Evolutionary conservation across 1,140 invertebrate species (phyloP).

Genomic region (Cataglyphis hispanica): DNA sequence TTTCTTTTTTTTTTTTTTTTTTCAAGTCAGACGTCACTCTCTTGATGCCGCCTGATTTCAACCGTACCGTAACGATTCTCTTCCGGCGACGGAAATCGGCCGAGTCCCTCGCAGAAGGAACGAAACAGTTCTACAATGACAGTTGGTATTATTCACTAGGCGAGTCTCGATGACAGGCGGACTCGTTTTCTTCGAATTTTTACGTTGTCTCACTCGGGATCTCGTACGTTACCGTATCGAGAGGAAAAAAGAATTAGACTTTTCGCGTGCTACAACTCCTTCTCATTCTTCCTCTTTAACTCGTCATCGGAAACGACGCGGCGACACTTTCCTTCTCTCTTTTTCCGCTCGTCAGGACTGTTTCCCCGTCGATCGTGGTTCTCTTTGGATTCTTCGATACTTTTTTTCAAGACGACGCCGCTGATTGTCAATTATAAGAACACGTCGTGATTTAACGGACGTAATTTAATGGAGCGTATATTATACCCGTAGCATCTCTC

Average conservation of each 20-base stretch:
- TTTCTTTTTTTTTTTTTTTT: neutral
- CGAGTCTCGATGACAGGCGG: neutral
- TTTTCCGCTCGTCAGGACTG: neutral
- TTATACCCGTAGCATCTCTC: slow-evolving; percentile 11
- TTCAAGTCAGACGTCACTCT: neutral
- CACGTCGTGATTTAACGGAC: slow-evolving; percentile 32
- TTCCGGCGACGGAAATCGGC: slow-evolving; percentile 19
- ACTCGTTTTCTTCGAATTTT: neutral
- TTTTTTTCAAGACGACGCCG: too few relatives aligned
- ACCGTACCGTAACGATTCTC: neutral
- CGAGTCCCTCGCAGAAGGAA: neutral
- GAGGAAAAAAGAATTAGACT: neutral
- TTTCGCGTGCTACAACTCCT: neutral
- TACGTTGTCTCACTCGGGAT: slow-evolving; percentile 2
- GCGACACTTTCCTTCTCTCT: slow-evolving; percentile 1
- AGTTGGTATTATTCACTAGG: neutral
- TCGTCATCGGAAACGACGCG: slow-evolving; percentile 18
- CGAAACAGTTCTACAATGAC: neutral
- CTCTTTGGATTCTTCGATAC: neutral
- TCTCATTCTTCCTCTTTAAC: slow-evolving; percentile 5
- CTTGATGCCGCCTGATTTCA: slow-evolving; percentile 10
- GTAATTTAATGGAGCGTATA: slow-evolving; percentile 12
- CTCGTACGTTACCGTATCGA: neutral
- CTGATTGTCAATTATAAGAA: neutral
- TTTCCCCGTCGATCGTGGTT: neutral